These are phyloP conservation scores for Anoncus sp. DNA, from an alignment of 2,888 invertebrate species.

Conservation along the genomic window DNA sequence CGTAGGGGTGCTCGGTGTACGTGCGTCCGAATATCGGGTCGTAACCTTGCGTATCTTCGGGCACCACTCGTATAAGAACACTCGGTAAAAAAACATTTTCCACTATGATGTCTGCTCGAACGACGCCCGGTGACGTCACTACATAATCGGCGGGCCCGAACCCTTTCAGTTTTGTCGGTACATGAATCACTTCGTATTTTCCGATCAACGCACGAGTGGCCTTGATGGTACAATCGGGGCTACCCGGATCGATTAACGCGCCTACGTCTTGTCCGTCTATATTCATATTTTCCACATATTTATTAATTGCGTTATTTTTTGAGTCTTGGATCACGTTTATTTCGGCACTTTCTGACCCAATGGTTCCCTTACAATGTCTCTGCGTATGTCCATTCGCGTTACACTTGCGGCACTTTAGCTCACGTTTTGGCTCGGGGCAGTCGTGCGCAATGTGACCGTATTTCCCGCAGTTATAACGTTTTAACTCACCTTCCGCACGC, in stretches of 20 bases:
- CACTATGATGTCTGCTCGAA: neutral
- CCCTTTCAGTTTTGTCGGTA: neutral
- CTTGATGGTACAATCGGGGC: slow-evolving; percentile 48
- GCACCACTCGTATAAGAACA: slow-evolving; percentile 6
- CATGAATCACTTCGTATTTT: neutral
- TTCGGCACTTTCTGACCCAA: no score
- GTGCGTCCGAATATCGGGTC: slow-evolving; percentile 33
- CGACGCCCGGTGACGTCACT: neutral
- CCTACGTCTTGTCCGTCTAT: slow-evolving; percentile 16
- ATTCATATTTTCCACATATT: slow-evolving; percentile 43
- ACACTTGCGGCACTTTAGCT: no score
- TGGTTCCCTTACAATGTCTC: slow-evolving; percentile 14
- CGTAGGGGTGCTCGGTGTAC: slow-evolving; percentile 4
- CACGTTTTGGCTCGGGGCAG: neutral
- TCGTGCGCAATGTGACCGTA: slow-evolving; percentile 26
- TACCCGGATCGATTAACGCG: slow-evolving; percentile 51
- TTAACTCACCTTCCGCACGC: neutral
- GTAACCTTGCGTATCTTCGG: slow-evolving; percentile 23
- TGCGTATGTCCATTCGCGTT: neutral
- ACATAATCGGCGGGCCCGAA: slow-evolving; percentile 23
- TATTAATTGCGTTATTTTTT: slow-evolving; percentile 1
- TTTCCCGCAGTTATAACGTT: slow-evolving; percentile 30
- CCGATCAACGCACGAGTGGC: slow-evolving; percentile 7
- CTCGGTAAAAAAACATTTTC: slow-evolving; percentile 7
- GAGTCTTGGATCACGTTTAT: neutral